phyloP scores from a whole-genome alignment of 1,140 invertebrate species.

The Tetramorium simillimum region DNA sequence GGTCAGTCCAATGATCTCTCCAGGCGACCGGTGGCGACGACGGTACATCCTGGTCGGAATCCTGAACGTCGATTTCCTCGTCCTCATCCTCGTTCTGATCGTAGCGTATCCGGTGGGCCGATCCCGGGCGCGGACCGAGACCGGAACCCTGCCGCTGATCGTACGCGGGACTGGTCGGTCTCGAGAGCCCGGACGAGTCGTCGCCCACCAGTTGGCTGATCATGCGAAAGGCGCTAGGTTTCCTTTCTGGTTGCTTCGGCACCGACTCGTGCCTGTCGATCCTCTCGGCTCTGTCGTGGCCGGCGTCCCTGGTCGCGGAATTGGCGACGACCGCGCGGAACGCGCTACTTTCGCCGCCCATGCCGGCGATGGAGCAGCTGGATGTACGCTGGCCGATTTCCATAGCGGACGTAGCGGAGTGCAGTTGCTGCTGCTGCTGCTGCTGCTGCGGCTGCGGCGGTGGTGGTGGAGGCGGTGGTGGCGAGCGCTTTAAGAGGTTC shows the following conservation, averaged over 20 bases:
- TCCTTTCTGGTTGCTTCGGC: conserved; percentile 73
- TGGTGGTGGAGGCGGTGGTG: conserved; percentile 86
- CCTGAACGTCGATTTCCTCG: conserved; percentile 91
- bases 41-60: conserved; percentile 86
- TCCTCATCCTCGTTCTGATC: conserved; percentile 86
- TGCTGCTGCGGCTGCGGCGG: conserved; percentile 84
- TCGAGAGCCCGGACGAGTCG: conserved; percentile 83
- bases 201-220: conserved; percentile 83
- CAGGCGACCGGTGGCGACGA: conserved; percentile 75
- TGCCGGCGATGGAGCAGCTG: conserved; percentile 83
- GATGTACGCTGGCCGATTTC: conserved; percentile 79
- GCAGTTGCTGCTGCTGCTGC: conserved; percentile 81
- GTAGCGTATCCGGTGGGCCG: conserved; percentile 79
- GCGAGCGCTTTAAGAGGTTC: conserved; percentile 94
- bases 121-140: conserved; percentile 74
- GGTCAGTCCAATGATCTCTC: conserved; percentile 83
- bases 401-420: conserved; percentile 78
- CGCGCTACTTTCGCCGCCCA: conserved; percentile 95
- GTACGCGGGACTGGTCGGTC: conserved; percentile 82
- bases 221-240: conserved; percentile 83
- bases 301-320: conserved; percentile 59
- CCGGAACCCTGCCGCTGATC: conserved; percentile 73
- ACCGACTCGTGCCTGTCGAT: conserved; percentile 83
- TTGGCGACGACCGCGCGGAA: conserved; percentile 90
- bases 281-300: conserved; percentile 76